Evolutionary conservation across 2,797 vertebrate genomes (phyloP).

Genomic region (Cryptoblepharus egeriae): DNA sequence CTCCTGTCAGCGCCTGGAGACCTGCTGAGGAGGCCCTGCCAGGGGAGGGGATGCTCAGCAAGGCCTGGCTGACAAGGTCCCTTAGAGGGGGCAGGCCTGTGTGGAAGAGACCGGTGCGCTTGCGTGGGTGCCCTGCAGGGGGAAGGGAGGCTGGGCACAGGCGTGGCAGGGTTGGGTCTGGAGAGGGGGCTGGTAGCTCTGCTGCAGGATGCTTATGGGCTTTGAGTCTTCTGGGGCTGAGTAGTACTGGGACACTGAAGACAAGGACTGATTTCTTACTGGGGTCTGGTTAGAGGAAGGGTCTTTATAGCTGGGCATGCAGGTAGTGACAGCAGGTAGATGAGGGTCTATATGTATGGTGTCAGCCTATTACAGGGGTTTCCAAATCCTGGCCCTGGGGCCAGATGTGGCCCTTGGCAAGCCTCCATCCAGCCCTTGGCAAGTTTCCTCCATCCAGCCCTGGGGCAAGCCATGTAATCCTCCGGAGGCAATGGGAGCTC

Average conservation of each 20-base stretch:
- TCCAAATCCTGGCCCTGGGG: too few relatives aligned
- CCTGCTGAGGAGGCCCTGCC: too few relatives aligned
- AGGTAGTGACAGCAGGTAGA: neutral
- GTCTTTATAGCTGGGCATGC: neutral
- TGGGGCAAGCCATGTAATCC: too few relatives aligned
- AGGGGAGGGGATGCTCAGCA: too few relatives aligned
- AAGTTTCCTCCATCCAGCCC: too few relatives aligned
- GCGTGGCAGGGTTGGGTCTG: neutral
- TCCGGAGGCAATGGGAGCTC: too few relatives aligned
- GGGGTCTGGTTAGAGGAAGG: neutral
- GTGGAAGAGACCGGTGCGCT: too few relatives aligned
- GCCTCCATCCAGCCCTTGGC: too few relatives aligned
- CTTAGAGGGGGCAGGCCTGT: neutral
- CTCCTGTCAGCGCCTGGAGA: neutral
- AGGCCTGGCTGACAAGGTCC: slow-evolving; percentile 13
- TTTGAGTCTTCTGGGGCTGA: neutral
- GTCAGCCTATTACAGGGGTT: too few relatives aligned
- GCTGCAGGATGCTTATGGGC: neutral
- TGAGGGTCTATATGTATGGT: too few relatives aligned
- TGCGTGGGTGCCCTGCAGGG: neutral
- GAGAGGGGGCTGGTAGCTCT: neutral
- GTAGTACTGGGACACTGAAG: neutral
- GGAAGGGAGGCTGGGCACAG: neutral
- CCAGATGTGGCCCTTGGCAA: too few relatives aligned
- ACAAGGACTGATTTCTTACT: neutral